Evolutionary conservation across 2,797 vertebrate species (phyloP), one percentile per base, ranked within the genome.

Genomic region (Babyrousa celebensis): DNA sequence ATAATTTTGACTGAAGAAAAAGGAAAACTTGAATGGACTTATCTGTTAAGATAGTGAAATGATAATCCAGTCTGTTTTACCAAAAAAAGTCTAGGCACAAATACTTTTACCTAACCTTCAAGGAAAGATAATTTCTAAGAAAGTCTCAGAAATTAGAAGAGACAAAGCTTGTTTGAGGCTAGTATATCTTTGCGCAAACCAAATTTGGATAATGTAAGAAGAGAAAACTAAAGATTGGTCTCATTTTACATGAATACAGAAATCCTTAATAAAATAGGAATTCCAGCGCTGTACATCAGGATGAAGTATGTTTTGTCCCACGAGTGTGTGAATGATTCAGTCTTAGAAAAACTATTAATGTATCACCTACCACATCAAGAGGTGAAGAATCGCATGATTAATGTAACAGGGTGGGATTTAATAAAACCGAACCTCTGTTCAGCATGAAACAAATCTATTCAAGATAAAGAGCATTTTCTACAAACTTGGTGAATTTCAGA

Each of bases 221-320:
- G 70, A 80, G 52, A 62, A 82, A 75, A 87, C 25, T 75, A 60
- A 92, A 62, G 14, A 54, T 6, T 52, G n/a, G 15, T 62, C 8
- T 95, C 48, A 80, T 60, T 67, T 74, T 82, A 52, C 8, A 60
- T 68, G 18, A 15, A 75, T 62, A 17, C 6, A 25, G 60, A 87
- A 68, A 83, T 68, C 25, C 29, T 82, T 77, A 87, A 27, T 74
- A 79, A 70, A 86, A 86, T 86, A n/a, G 68, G 85, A 65, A 75
- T 32, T 75, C 74, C 25, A 83, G n/a, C n/a, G 40, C 5, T 88
- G 25, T 32, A 20, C 56, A 63, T 74, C 21, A 54, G 23, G 20
- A 29, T 75, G 18, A 75, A 75, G 23, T 87, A 32, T 62, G 3
- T 77, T 75, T 60, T 88, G 77, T 70, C 27, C 21, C 68, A 23